A percentile compares a stretch with the other conserved stretches of the same genome.
These are phyloP conservation scores for Gambusia holbrooki DNA, from an alignment of 2,113 vertebrate genomes.

Conservation along the genomic window DNA sequence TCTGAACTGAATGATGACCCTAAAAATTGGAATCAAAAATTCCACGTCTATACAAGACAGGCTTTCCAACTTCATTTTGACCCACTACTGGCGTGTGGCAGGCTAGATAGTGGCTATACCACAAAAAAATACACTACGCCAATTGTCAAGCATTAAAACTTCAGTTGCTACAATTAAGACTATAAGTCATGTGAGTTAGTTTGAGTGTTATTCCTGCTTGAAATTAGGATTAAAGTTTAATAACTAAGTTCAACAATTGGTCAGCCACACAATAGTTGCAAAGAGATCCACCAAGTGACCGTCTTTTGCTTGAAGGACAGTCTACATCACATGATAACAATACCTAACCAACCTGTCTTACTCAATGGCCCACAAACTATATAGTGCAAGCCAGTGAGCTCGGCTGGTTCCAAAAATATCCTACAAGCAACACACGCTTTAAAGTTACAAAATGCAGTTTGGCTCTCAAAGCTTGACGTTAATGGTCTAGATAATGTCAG, in stretches of 20 bases:
- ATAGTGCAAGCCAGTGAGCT: not conserved
- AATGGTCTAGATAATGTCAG: not conserved
- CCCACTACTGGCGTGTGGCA: no score
- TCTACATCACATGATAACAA: not conserved
- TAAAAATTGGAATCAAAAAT: no score
- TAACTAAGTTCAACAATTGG: not conserved
- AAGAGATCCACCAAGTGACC: not conserved
- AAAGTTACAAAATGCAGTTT: constrained; percentile 8
- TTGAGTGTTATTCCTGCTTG: not conserved
- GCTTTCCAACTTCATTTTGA: no score
- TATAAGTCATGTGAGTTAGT: not conserved
- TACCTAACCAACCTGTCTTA: not conserved
- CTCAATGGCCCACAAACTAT: not conserved
- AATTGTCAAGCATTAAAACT: not conserved
- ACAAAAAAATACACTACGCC: not conserved
- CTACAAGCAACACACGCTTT: not conserved
- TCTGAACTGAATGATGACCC: no score
- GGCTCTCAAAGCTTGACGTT: not conserved
- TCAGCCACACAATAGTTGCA: not conserved
- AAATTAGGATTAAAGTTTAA: constrained; percentile 22
- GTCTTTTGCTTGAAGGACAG: not conserved
- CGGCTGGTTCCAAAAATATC: not conserved
- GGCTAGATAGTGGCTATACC: not conserved
- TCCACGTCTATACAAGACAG: no score
- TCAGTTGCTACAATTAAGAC: not conserved